Evolutionary conservation across 2,797 vertebrate species (phyloP).

Genomic region (Centroberyx gerrardi): DNA sequence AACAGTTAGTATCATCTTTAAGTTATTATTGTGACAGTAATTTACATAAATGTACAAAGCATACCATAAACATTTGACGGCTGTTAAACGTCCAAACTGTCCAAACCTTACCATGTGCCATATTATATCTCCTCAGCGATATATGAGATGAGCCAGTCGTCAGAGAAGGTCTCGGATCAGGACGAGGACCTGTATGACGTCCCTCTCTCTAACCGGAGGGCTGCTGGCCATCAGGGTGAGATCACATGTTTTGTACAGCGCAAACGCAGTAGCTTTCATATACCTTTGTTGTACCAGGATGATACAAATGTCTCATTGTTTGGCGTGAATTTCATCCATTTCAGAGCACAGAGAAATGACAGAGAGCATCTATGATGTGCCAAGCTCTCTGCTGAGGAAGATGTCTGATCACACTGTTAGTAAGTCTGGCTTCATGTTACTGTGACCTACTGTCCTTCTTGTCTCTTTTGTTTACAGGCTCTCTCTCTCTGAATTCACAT

Average conservation of each 20-base stretch:
- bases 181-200: conserved; percentile 74
- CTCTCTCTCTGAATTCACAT: background rate
- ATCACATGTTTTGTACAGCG: fast-evolving
- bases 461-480: background rate
- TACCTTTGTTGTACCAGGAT: background rate
- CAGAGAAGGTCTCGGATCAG: conserved; percentile 1
- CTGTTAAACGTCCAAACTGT: background rate
- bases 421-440: conserved; percentile 42
- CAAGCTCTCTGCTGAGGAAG: conserved; percentile 69
- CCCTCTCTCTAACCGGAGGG: conserved; percentile 60
- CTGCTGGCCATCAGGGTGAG: conserved; percentile 61
- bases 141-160: background rate
- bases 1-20: conserved; percentile 59
- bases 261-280: background rate
- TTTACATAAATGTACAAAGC: too few relatives aligned
- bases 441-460: background rate
- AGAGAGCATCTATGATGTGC: conserved; percentile 83
- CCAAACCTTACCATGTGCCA: background rate
- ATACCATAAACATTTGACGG: too few relatives aligned
- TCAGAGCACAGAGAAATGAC: conserved; percentile 40
- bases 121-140: conserved; percentile 33
- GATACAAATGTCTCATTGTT: background rate
- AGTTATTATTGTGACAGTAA: too few relatives aligned
- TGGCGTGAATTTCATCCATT: background rate
- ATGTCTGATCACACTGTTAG: conserved; percentile 48